Evolutionary conservation across 64 coral and sea anemone species (phyloP).

Genomic region (Acropora yongei): DNA sequence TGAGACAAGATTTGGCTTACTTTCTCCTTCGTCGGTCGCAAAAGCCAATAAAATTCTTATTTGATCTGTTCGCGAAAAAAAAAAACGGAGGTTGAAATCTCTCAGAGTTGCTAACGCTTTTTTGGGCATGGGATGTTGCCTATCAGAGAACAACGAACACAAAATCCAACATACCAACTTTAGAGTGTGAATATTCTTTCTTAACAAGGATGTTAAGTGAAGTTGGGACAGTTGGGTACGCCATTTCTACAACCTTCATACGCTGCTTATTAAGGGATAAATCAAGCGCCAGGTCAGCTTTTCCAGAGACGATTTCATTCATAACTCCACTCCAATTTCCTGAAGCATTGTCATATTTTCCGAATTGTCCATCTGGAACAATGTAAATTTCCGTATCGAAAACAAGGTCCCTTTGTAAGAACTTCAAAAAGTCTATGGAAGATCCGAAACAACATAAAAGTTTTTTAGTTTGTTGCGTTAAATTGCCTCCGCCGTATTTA

Average conservation of each 20-base stretch:
- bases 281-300: conserved; percentile 20
- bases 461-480: neutral
- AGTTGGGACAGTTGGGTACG: conserved; percentile 25
- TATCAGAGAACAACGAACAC: neutral
- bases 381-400: conserved; percentile 64
- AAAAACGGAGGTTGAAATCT: no score
- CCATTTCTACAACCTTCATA: neutral
- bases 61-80: no score
- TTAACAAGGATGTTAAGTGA: conserved; percentile 53
- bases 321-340: conserved; percentile 43
- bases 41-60: neutral
- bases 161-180: neutral
- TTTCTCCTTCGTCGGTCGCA: neutral
- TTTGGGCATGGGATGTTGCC: no score
- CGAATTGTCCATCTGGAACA: conserved; percentile 40
- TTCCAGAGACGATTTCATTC: conserved; percentile 40
- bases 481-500: neutral
- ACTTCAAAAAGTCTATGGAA: conserved; percentile 58
- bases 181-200: neutral
- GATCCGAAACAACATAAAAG: conserved; percentile 54
- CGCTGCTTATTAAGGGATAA: neutral
- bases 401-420: conserved; percentile 49
- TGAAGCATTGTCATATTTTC: neutral
- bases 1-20: neutral
- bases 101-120: no score